Conservation (phyloP, 2,113 vertebrate genomes). For the Sinocyclocheilus anophthalmus region DNA sequence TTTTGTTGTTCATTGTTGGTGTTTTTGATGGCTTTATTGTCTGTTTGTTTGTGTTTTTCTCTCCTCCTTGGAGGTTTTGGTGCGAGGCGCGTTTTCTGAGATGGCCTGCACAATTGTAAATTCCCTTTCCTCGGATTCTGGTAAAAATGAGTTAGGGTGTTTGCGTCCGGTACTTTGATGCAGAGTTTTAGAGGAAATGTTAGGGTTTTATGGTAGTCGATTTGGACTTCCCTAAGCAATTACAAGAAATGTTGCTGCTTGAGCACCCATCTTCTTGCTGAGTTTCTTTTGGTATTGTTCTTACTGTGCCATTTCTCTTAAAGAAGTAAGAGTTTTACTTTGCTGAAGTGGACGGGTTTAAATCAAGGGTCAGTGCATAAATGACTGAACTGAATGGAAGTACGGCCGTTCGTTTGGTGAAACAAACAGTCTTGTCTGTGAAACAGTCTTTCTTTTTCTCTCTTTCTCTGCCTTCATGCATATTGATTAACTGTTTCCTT, state of each 20-base stretch:
- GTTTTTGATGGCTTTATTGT: too few relatives aligned
- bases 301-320: not conserved
- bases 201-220: not conserved
- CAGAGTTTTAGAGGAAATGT: not conserved
- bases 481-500: slow-evolving; percentile 45
- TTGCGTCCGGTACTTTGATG: not conserved
- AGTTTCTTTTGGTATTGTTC: slow-evolving; percentile 19
- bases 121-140: too few relatives aligned
- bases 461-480: slow-evolving; percentile 16
- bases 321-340: slow-evolving; percentile 18
- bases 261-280: not conserved
- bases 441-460: not conserved
- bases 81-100: too few relatives aligned
- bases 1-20: too few relatives aligned
- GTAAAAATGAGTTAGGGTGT: not conserved
- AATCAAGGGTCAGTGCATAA: slow-evolving; percentile 40
- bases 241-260: slow-evolving; percentile 1
- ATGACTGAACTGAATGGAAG: slow-evolving; percentile 40
- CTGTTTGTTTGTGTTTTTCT: too few relatives aligned
- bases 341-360: slow-evolving; percentile 38
- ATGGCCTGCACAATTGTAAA: too few relatives aligned
- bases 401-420: slow-evolving; percentile 18
- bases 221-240: slow-evolving; percentile 1
- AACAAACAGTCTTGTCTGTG: not conserved
- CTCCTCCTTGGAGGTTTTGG: too few relatives aligned